Conservation (phyloP, 1,140 invertebrate species). For the Cyrtorhinus lividipennis region DNA sequence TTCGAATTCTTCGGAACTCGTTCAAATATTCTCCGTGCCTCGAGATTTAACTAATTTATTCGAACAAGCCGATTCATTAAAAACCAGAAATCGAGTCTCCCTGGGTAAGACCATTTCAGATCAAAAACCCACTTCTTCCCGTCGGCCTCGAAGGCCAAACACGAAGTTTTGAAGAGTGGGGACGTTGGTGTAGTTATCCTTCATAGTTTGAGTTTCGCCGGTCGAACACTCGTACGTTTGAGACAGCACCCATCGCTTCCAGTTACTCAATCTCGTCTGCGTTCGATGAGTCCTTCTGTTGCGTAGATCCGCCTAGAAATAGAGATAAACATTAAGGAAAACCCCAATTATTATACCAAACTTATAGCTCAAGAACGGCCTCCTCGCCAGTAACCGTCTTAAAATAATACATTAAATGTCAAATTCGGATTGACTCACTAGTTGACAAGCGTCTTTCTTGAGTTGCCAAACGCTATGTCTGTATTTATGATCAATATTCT, state of each 20-base stretch:
- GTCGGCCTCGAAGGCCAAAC: constrained; percentile 38
- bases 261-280: background rate
- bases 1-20: too few species aligned
- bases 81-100: too few species aligned
- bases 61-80: too few species aligned
- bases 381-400: too few species aligned
- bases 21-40: too few species aligned
- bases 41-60: too few species aligned
- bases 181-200: constrained; percentile 37
- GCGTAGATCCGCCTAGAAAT: constrained; percentile 11
- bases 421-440: constrained; percentile 34
- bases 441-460: constrained; percentile 46
- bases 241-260: constrained; percentile 24
- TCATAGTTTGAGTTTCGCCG: constrained; percentile 38
- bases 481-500: constrained; percentile 48
- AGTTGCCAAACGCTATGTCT: constrained; percentile 64
- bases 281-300: background rate
- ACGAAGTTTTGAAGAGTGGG: constrained; percentile 33
- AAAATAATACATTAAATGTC: background rate
- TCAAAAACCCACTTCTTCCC: constrained; percentile 26
- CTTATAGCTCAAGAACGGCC: too few species aligned
- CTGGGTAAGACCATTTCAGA: too few species aligned
- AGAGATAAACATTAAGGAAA: background rate
- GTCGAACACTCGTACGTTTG: constrained; percentile 37
- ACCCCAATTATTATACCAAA: too few species aligned